Base-by-base conservation (phyloP, 2,888 invertebrate species). In the Buathra laborator region DNA sequence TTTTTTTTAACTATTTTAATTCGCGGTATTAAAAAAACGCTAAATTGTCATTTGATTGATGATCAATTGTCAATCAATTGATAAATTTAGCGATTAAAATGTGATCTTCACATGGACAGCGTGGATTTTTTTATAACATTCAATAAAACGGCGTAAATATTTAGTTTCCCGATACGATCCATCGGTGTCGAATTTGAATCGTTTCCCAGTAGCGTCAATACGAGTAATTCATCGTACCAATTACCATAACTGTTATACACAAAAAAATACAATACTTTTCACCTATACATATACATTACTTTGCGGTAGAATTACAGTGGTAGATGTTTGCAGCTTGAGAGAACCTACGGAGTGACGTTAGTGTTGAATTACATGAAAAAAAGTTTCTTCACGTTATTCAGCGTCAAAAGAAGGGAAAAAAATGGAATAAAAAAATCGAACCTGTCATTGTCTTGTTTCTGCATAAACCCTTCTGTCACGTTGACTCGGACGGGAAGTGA, bases 21-120 rank as follows among this genome's bases (percentile, higher is more conserved):
- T n/a, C 37, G n/a, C 37, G 43, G 2, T 12, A 56, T 24, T 12
- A 14, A 37, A 24, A 37, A 1, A 43, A 37, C 71, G 53, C 53
- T 4, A 24, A 53, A 71, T 56, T 46, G 48, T 62, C 29, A n/a
- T 62, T 74, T 46, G 62, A 74, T 62, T 46, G 62, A 74, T 62
- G 59, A 62, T 74, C 46, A 74, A 74, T 59, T 74, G 62, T 74
- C 62, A 32, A 74, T 62, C 48, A 46, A 62, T 62, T 62, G 1
- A 10, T 74, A 16, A 46, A 74, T 48, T 46, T 48, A 32, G n/a
- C 29, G 59, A 62, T 46, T 9, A 10, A 16, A 46, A 9, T 43
- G 53, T 43, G 5, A 32, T 14, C 14, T 37, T 32, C n/a, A 14
- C 9, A 7, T 32, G 64, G 14, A 37, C 0, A 0, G 37, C 37